Base-by-base conservation (phyloP, 2,113 vertebrate species). In the Pteronura brasiliensis region DNA sequence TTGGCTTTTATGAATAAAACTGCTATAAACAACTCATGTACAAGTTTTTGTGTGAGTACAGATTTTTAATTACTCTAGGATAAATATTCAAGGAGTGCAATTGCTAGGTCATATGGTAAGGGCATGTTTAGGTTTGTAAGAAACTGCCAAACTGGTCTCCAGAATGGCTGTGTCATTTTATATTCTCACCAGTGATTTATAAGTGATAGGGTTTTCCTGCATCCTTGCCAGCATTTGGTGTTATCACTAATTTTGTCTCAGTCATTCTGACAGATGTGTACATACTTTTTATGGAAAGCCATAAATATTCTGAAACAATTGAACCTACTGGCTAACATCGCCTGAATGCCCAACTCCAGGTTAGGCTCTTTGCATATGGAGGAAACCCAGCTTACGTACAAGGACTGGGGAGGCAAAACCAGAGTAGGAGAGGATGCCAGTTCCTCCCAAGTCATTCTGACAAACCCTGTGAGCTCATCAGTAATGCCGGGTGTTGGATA, bases 21-120 rank as follows among this genome's bases (percentile, higher is more conserved):
- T 93, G 25, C 25, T 88, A 39, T 21, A 86, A 71, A 93, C 25
- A 81, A 81, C 44, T 83, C n/a, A 34, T 25, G 23, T 61, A 49
- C 7, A 55, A 42, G 11, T 61, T 86, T 96, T 91, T 88, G 34
- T 84, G 55, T 90, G 34, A 86, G 34, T 21, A 55, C 14, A 85
- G 36, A 34, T 76, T 93, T 95, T 96, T 82, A 67, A 67, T 96
- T 91, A 89, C 57, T 92, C n/a, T 84, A 49, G 13, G 55, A 72
- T 82, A 82, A 90, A 92, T 82, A 82, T 36, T 39, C 79, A 84
- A 80, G 61, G 36, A 92, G 42, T 61, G 7, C 14, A 81, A 57
- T 39, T 84, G 74, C 80, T 95, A 29, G 17, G 36, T 84, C 42
- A 69, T 29, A 77, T 36, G 74, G 17, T 44, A 88, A 90, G 31